Base-by-base conservation (phyloP, 2,797 vertebrate species). In the Corythornis leucogaster region DNA sequence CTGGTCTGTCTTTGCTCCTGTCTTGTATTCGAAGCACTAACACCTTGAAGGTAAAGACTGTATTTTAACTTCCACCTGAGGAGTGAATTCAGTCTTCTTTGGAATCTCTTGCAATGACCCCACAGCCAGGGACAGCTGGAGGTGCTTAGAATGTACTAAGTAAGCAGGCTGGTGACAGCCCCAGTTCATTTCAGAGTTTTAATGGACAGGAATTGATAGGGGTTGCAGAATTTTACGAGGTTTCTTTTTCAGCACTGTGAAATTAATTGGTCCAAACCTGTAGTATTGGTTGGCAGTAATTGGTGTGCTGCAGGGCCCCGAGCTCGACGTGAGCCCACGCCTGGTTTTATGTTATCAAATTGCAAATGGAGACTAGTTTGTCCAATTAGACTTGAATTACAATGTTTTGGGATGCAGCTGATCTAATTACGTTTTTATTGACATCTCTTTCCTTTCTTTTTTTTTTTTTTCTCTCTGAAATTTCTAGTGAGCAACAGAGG, bases 261-360 rank as follows among this genome's bases (percentile, higher is more conserved):
- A 95, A 95, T 97, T 97, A 98, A 97, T 97, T 97, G 96, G 88
- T 80, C 94, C 93, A 91, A 96, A 63, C 42, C 87, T 14, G 6
- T 46, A 80, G 78, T 77, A 30, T 8, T 55, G 62, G 93, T 42
- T 58, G 79, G 83, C 70, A 57, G 80, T 97, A 96, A 93, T 88
- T 94, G 95, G 91, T 20, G n/a, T 89, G 80, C 90, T 69, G 77
- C 78, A 59, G 87, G 91, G 84, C 87, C 82, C 80, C n/a, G 2
- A 5, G 69, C 85, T 91, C 4, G 4, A 67, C 46, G 50, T 64
- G 94, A 83, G 67, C 95, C 66, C 26, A 33, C 62, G 82, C 61
- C 92, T 89, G 85, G 77, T 43, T 81, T 92, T 93, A 30, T 66
- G 43, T 75, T 88, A 79, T 83, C 80, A 63, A 3, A 38, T 7